Evolutionary conservation across 2,113 vertebrate species (phyloP).

Genomic region (Bothrops jararaca): DNA sequence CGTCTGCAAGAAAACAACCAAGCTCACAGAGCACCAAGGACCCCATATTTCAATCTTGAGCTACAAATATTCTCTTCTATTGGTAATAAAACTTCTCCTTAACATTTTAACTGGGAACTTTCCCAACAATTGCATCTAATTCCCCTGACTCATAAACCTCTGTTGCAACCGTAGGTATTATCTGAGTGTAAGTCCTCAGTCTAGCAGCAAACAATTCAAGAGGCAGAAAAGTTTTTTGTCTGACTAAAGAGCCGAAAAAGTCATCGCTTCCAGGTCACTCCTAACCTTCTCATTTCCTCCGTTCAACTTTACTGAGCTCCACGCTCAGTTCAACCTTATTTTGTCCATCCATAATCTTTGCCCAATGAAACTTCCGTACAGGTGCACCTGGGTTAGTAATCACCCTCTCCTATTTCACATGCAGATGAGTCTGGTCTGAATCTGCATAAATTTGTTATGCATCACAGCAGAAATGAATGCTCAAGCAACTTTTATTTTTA

Average conservation of each 20-base stretch:
- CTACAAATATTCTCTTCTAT: background rate
- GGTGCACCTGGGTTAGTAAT: conserved; percentile 70
- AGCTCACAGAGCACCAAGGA: no score
- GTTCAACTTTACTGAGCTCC: conserved; percentile 56
- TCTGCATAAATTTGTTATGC: conserved; percentile 77
- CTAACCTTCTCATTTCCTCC: conserved; percentile 53
- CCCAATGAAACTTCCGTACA: conserved; percentile 70
- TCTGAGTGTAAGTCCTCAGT: background rate
- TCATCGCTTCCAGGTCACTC: background rate
- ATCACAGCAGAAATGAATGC: conserved; percentile 71
- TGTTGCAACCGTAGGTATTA: no score
- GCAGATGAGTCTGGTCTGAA: conserved; percentile 68
- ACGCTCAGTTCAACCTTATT: conserved; percentile 62
- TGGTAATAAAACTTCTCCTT: background rate
- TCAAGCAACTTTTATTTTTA: conserved; percentile 81
- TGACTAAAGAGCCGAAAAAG: background rate
- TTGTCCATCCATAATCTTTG: conserved; percentile 65
- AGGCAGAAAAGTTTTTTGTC: background rate
- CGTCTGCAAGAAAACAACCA: no score
- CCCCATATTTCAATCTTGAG: background rate
- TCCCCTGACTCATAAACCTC: background rate
- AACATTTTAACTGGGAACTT: background rate
- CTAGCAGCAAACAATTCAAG: background rate
- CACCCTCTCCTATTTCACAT: conserved; percentile 71
- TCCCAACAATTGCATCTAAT: background rate